phyloP scores from a whole-genome alignment of 35 echinoderm and acorn worm genomes.

The Apostichopus californicus region DNA sequence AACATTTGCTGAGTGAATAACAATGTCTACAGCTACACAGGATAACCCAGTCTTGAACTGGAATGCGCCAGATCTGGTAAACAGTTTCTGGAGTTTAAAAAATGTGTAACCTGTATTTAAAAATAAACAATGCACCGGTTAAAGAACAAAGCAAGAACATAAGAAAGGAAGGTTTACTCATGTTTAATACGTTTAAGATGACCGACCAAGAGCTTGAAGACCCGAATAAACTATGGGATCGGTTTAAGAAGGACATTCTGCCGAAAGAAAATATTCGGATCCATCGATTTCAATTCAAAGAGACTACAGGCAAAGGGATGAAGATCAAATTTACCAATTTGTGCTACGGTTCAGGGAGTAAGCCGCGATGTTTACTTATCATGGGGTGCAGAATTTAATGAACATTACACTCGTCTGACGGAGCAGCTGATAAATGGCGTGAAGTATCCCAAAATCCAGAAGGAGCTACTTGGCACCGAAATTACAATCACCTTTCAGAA shows the following conservation, averaged over 20 bases:
- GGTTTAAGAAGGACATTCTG: constrained; percentile 15
- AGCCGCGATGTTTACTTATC: neutral
- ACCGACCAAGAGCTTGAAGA: constrained; percentile 8
- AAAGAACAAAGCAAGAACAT: constrained; percentile 32
- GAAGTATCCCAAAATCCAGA: constrained; percentile 55
- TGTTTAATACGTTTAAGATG: constrained; percentile 24
- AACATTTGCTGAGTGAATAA: neutral
- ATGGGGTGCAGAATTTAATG: constrained; percentile 15
- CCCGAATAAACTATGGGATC: neutral
- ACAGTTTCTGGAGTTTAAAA: constrained; percentile 24
- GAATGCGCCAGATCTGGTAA: constrained; percentile 26
- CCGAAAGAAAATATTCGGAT: constrained; percentile 36
- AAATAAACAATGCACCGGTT: constrained; percentile 36
- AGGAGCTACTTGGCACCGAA: constrained; percentile 48
- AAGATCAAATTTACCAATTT: constrained; percentile 17
- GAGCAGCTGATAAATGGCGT: constrained; percentile 50
- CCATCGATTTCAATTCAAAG: constrained; percentile 34
- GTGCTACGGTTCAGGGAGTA: constrained; percentile 23
- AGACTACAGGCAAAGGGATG: neutral
- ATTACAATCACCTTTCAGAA: constrained; percentile 49
- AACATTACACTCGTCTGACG: neutral
- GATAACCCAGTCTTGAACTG: constrained; percentile 11
- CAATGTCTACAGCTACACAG: neutral
- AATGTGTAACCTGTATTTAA: constrained; percentile 21
- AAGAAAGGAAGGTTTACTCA: constrained; percentile 15